Base-by-base conservation (phyloP, 1,140 invertebrate species). In the Vanessa tameamea region DNA sequence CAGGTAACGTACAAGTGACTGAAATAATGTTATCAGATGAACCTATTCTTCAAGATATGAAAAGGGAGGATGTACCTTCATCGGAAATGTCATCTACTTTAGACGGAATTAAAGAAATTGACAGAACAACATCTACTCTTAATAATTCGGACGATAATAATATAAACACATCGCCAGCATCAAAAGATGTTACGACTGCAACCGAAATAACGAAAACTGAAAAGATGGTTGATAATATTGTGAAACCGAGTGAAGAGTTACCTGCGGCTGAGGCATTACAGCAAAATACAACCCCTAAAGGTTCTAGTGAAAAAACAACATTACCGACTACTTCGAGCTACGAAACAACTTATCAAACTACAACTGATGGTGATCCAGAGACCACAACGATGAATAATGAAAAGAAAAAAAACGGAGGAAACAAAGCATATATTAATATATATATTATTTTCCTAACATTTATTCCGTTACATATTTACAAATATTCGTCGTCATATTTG, bases 261-360 rank as follows among this genome's bases (percentile, higher is more conserved):
- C 90, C 88, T 15, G 86, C 90, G 16, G 87, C 88, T 20, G 86
- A 88, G 75, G 88, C 88, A 16, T 65, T 89, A 8, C 88, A 90
- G 77, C 82, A 90, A 79, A 84, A 83, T 70, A 79, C 73, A 3
- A 87, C 73, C 66, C 77, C 84, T 11, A 72, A 73, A 26, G 16
- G 47, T 47, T 43, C 47, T n/a, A 77, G 53, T 50, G 78, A 76
- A 47, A 76, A 78, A 65, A 57, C 73, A 55, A 74, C 72, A 47
- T 47, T 47, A 48, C 47, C 64, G 57, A 69, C 70, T 13, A 81
- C 75, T 61, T 47, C 55, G 15, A 70, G 51, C 26, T 20, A 31
- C 31, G 73, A 75, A 64, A 69, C 69, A 48, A 68, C 66, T 47
- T 37, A 53, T 50, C 64, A 78, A 55, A 71, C 73, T 16, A 79